A percentile compares a stretch with the other conserved stretches of the same genome.
These are phyloP conservation scores for Coelogynopora nodosa DNA, from an alignment of 2,888 invertebrate genomes.

Conservation along the genomic window DNA sequence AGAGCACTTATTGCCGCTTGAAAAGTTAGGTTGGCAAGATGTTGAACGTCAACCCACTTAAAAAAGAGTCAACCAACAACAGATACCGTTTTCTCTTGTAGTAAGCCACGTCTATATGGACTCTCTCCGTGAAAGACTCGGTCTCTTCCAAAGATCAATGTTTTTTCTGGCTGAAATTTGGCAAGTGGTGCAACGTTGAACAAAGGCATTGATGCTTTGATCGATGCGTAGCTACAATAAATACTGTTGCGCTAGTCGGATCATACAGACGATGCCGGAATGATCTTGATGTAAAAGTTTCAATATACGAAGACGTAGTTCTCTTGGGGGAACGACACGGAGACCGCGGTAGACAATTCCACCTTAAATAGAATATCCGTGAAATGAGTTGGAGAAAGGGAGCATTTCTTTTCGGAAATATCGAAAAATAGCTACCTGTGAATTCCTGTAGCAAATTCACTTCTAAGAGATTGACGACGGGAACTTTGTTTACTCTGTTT, in stretches of 20 bases:
- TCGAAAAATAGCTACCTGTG: neutral
- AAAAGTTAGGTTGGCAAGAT: neutral
- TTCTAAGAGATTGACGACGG: neutral
- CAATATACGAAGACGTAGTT: neutral
- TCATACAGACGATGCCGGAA: slow-evolving; percentile 26
- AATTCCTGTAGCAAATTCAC: neutral
- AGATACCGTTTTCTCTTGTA: neutral
- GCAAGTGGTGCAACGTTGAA: neutral
- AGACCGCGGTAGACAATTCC: neutral
- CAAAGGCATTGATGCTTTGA: neutral
- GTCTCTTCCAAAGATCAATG: slow-evolving; percentile 14
- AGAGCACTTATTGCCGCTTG: neutral
- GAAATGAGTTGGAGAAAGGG: neutral
- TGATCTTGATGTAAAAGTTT: neutral
- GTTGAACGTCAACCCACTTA: slow-evolving; percentile 1
- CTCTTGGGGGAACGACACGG: neutral
- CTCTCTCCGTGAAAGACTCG: neutral
- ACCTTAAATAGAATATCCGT: neutral
- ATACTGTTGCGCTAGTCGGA: slow-evolving; percentile 24
- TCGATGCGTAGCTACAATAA: slow-evolving; percentile 35
- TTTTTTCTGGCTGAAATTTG: slow-evolving; percentile 21
- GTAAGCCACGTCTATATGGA: neutral
- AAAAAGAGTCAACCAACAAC: neutral
- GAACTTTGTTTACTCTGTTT: neutral
- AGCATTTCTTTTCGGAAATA: neutral